Evolutionary conservation across 2,888 invertebrate species (phyloP), one percentile per base, ranked within the genome.

Genomic region (Anthophora plumipes): DNA sequence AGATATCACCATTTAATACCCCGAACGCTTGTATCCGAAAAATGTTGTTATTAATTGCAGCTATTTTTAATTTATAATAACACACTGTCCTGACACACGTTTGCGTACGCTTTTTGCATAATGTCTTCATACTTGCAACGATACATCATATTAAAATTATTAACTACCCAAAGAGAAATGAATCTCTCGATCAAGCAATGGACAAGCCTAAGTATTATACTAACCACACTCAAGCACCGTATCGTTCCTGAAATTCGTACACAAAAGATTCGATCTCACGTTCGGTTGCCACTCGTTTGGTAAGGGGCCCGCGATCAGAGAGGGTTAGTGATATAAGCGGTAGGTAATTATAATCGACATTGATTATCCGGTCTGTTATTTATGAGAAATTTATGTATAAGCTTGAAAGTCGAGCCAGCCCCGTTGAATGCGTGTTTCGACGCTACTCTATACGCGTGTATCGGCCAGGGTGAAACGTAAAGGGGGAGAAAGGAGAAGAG

Each of bases 381-480:
- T 91, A 91, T 85, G 91, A 86, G 91, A 87, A 90, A 90, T 91
- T 91, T 90, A 91, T 91, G 91, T 89, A 91, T 90, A 88, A 90
- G 90, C 77, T 68, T 63, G 71, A 84, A 85, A 82, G 59, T 83
- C 85, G 68, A 66, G 55, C 60, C 68, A 57, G 75, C 61, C 50
- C 54, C 43, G 46, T 55, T 68, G 64, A 57, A 71, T 60, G 63
- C 48, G 73, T 64, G 85, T 63, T 52, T 46, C 63, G 67, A 52
- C 75, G 78, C 73, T 77, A 80, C 77, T n/a, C 31, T 54, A 80
- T 52, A 50, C 68, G 64, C 54, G 70, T 68, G 70, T 48, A 66
- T 66, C 72, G 46, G 59, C 39, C 57, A 76, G 71, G 59, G 59
- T 59, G 69, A 63, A 74, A 55, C 43, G 61, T 22, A 3, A 43